Conservation (phyloP, 2,113 vertebrate species). For the Gyps fulvus region DNA sequence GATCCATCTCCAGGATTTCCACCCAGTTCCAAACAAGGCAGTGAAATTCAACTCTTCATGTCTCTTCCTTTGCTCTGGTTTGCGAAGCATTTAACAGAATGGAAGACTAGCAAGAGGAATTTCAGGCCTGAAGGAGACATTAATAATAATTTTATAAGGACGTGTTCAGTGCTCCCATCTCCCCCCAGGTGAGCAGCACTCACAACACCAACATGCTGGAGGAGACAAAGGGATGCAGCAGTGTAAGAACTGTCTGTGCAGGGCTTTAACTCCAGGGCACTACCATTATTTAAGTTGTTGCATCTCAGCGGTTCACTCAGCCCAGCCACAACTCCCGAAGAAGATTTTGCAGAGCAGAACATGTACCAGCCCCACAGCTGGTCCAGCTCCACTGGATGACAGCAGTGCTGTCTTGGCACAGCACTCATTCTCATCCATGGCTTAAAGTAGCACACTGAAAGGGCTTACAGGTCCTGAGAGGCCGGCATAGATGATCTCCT, state of each 20-base stretch:
- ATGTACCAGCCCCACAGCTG: neutral
- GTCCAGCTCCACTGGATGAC: neutral
- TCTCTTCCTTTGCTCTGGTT: constrained; percentile 66
- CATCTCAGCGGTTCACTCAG: neutral
- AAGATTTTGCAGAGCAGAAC: neutral
- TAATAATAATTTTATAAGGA: constrained; percentile 46
- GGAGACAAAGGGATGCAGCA: neutral
- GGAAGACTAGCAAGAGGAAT: constrained; percentile 67
- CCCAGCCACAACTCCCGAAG: neutral
- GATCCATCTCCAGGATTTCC: constrained; percentile 66
- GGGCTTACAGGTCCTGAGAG: neutral
- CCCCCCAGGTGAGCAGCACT: constrained; percentile 18
- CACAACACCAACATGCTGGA: neutral
- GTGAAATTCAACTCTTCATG: constrained; percentile 68
- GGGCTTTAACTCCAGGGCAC: neutral
- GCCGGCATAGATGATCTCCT: neutral
- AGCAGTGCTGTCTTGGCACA: neutral
- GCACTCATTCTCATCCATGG: neutral
- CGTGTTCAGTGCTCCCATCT: neutral
- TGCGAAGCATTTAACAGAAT: constrained; percentile 56
- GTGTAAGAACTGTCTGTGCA: neutral
- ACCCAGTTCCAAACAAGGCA: constrained; percentile 65
- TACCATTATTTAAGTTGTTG: neutral
- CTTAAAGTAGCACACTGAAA: neutral
- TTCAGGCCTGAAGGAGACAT: constrained; percentile 67